Evolutionary conservation across 2,888 invertebrate species (phyloP).

Genomic region (Phania funesta): DNA sequence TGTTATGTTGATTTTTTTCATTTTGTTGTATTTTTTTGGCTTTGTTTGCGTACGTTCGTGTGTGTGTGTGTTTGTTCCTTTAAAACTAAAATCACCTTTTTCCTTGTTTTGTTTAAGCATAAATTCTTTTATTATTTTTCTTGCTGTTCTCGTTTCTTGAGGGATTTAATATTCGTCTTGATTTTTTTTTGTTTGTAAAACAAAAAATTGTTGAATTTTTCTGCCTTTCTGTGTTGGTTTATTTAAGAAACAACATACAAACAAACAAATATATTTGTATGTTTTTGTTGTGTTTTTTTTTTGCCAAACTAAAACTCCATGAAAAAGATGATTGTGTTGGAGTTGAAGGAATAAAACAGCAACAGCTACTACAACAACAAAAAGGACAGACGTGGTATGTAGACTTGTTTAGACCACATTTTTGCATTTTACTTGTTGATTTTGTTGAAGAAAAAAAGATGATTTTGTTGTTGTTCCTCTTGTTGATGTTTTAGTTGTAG

Average conservation of each 20-base stretch:
- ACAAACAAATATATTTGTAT: background rate
- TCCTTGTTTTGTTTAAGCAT: conserved; percentile 23
- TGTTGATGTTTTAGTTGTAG: conserved; percentile 36
- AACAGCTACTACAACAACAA: conserved; percentile 9
- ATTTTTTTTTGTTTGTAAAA: conserved; percentile 17
- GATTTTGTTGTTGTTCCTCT: conserved; percentile 32
- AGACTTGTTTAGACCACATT: conserved; percentile 67
- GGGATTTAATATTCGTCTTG: conserved; percentile 58
- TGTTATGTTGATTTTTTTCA: conserved; percentile 27
- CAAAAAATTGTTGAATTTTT: conserved; percentile 20
- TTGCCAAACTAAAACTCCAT: conserved; percentile 21
- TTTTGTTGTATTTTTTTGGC: conserved; percentile 7
- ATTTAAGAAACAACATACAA: conserved; percentile 18
- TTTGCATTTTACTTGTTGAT: conserved; percentile 68
- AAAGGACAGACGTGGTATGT: conserved; percentile 51
- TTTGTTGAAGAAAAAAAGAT: conserved; percentile 51
- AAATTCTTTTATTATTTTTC: conserved; percentile 57
- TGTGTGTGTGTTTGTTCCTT: conserved; percentile 38
- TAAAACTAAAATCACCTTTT: conserved; percentile 44
- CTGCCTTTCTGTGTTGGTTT: conserved; percentile 33
- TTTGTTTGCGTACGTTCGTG: conserved; percentile 2
- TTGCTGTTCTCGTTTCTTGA: conserved; percentile 51
- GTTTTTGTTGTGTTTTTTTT: conserved; percentile 12
- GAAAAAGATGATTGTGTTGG: conserved; percentile 60
- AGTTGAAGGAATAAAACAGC: conserved; percentile 57